phyloP scores from a whole-genome alignment of 92 coral and sea anemone species.

The Metridium senile region DNA sequence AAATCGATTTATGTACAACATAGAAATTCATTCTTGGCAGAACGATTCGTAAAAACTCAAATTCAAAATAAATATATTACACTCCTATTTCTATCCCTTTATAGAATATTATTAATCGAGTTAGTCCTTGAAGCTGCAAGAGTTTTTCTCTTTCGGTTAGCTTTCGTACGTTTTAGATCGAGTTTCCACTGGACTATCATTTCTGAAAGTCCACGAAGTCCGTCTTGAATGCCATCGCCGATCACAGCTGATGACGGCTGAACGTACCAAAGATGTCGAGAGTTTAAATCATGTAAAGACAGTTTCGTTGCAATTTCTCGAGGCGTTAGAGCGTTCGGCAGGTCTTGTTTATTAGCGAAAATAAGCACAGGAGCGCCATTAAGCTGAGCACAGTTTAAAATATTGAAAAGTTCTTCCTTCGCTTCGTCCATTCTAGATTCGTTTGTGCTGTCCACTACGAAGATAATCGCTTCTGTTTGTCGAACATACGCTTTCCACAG shows the following conservation, averaged over 20 bases:
- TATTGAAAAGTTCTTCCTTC: constrained; percentile 88
- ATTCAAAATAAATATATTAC: not conserved
- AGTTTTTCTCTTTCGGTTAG: constrained; percentile 48
- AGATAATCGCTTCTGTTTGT: constrained; percentile 85
- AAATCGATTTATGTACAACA: too few relatives aligned
- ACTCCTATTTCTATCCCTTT: not conserved
- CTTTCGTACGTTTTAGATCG: constrained; percentile 72
- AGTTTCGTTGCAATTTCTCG: constrained; percentile 70
- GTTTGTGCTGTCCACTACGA: constrained; percentile 94
- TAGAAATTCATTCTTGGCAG: too few relatives aligned
- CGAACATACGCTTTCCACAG: constrained; percentile 97
- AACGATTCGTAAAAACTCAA: not conserved
- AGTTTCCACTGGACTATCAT: constrained; percentile 91
- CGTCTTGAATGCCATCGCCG: constrained; percentile 93
- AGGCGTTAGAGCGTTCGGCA: constrained; percentile 80
- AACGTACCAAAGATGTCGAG: constrained; percentile 89
- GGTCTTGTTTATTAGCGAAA: constrained; percentile 94
- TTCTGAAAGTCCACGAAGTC: constrained; percentile 78
- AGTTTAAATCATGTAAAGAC: constrained; percentile 73
- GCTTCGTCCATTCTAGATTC: constrained; percentile 92
- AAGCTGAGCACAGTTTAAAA: constrained; percentile 92
- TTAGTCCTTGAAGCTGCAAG: constrained; percentile 75
- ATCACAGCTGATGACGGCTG: constrained; percentile 89
- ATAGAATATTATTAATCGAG: constrained; percentile 71
- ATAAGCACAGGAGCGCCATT: constrained; percentile 92